These are phyloP conservation scores for Adelges cooleyi DNA, from an alignment of 1,140 invertebrate species.

Conservation along the genomic window DNA sequence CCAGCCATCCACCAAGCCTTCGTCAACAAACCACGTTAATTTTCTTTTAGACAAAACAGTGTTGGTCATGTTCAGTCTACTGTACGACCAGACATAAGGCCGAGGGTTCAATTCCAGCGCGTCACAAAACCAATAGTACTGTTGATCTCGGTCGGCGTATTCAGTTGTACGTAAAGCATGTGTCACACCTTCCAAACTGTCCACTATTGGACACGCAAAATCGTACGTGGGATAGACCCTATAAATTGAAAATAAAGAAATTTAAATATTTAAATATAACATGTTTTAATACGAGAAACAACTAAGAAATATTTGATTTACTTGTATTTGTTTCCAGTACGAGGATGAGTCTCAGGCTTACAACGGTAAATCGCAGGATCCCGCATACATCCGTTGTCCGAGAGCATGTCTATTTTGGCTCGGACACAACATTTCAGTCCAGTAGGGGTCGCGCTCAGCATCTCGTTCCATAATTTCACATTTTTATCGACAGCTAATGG, in stretches of 20 bases:
- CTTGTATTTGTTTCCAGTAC: slow-evolving; percentile 93
- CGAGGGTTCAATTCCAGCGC: slow-evolving; percentile 66
- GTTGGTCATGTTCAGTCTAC: slow-evolving; percentile 88
- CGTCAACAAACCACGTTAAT: slow-evolving; percentile 92
- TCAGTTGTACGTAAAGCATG: slow-evolving; percentile 96
- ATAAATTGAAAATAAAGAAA: slow-evolving; percentile 35
- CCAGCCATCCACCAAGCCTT: slow-evolving; percentile 93
- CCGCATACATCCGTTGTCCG: slow-evolving; percentile 89
- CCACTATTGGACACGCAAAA: slow-evolving; percentile 98
- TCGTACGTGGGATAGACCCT: slow-evolving; percentile 99
- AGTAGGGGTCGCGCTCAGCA: slow-evolving; percentile 69
- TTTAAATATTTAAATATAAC: too few relatives aligned
- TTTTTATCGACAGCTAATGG: slow-evolving; percentile 70
- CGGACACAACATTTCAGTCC: slow-evolving; percentile 85
- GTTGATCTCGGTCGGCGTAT: slow-evolving; percentile 94
- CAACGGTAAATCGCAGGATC: slow-evolving; percentile 99
- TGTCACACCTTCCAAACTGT: slow-evolving; percentile 92
- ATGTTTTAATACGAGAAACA: too few relatives aligned
- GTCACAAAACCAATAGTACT: slow-evolving; percentile 95
- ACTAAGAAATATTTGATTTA: slow-evolving; percentile 39
- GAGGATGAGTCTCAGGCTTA: slow-evolving; percentile 85
- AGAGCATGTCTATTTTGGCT: slow-evolving; percentile 96
- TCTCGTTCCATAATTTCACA: slow-evolving; percentile 84
- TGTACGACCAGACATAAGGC: slow-evolving; percentile 91
- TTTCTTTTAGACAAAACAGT: slow-evolving; percentile 96